These are phyloP conservation scores for Emydura subglobosa DNA, from an alignment of 2,113 vertebrate species.

Conservation along the genomic window DNA sequence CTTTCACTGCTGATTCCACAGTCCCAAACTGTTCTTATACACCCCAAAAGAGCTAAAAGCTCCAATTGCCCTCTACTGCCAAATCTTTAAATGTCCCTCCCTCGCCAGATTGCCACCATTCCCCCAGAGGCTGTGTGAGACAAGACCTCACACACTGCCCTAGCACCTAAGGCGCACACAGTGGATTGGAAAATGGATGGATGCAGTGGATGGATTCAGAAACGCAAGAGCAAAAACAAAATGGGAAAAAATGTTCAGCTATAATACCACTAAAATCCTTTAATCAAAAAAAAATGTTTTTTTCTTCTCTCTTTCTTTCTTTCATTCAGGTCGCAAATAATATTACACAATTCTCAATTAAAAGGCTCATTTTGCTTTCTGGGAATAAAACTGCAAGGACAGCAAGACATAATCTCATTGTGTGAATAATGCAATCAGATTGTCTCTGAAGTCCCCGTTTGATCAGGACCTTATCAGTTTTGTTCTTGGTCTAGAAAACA, in stretches of 20 bases:
- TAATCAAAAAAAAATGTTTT: not conserved
- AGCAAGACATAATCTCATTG: not conserved
- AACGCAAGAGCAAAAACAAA: not conserved
- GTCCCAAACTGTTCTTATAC: not conserved
- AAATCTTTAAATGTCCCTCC: not conserved
- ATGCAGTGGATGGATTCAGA: too few relatives aligned
- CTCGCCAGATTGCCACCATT: not conserved
- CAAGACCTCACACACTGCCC: not conserved
- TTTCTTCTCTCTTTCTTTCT: not conserved
- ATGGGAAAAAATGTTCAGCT: not conserved
- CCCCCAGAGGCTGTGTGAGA: not conserved
- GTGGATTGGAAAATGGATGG: not conserved
- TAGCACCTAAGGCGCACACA: not conserved
- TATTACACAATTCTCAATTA: not conserved
- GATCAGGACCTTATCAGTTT: not conserved
- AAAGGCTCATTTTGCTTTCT: not conserved
- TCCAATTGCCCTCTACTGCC: not conserved
- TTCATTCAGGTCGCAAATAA: not conserved
- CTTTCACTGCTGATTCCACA: not conserved
- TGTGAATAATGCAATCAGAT: not conserved
- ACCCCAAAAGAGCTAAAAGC: not conserved
- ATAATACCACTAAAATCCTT: not conserved
- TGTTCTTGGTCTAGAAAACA: not conserved
- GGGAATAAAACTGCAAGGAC: not conserved
- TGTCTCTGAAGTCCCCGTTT: not conserved